Conservation (phyloP, 53 echinoderm and acorn worm genomes). For the Pentamera pediparva region DNA sequence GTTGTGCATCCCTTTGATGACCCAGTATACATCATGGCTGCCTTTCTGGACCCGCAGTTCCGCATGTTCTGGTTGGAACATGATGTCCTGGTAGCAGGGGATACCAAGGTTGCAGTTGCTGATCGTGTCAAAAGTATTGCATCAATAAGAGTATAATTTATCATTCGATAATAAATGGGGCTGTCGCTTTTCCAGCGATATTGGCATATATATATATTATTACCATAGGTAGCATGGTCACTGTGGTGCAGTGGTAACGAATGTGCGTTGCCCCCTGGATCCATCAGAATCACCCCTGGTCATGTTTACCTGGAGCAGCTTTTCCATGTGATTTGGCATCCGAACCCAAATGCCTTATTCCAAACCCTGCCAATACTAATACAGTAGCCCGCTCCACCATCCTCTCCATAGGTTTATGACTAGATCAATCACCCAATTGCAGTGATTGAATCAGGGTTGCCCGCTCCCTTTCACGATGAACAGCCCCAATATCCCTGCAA, state of each 20-base stretch:
- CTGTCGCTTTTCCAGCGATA: neutral
- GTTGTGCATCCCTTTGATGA: neutral
- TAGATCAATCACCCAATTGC: neutral
- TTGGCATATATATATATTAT: neutral
- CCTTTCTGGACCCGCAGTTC: constrained; percentile 1
- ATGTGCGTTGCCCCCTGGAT: neutral
- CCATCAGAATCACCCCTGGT: neutral
- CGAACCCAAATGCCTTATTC: neutral
- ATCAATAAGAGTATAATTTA: neutral
- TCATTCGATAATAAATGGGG: neutral
- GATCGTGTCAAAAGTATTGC: constrained; percentile 12
- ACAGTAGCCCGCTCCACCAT: neutral
- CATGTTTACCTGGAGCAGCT: neutral
- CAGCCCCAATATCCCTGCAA: no score
- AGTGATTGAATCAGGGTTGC: neutral
- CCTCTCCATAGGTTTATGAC: neutral
- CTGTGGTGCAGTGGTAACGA: neutral
- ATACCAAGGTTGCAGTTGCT: neutral
- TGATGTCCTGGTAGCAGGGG: neutral
- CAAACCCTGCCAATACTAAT: neutral
- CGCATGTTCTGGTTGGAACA: constrained; percentile 2
- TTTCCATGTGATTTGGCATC: neutral
- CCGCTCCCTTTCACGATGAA: neutral
- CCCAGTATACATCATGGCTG: neutral
- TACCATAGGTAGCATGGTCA: neutral